Conservation (phyloP, 2,113 vertebrate genomes). For the Petrocephalus microphthalmus region DNA sequence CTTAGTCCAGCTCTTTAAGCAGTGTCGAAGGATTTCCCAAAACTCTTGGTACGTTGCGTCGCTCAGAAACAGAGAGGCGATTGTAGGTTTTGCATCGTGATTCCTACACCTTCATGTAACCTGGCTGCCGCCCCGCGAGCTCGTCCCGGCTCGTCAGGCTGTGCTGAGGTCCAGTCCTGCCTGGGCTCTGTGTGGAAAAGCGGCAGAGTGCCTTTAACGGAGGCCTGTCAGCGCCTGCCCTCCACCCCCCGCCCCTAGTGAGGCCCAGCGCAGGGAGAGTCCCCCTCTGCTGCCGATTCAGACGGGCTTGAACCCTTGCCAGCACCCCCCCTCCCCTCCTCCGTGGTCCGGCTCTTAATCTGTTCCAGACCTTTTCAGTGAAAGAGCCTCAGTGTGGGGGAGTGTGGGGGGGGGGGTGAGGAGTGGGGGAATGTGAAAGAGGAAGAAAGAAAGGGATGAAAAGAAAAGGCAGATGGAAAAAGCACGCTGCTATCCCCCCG, state of each 20-base stretch:
- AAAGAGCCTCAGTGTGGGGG: slow-evolving; percentile 78
- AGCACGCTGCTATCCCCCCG: slow-evolving; percentile 48
- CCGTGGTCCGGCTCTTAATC: slow-evolving; percentile 86
- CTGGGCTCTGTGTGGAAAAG: slow-evolving; percentile 44
- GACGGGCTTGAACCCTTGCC: slow-evolving; percentile 84
- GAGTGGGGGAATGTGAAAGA: slow-evolving; percentile 20
- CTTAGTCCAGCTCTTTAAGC: not conserved
- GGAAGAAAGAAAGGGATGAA: slow-evolving; percentile 27
- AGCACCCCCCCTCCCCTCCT: slow-evolving; percentile 87
- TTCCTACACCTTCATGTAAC: not conserved
- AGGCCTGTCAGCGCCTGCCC: slow-evolving; percentile 50
- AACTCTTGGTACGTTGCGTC: not conserved
- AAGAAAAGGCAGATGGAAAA: slow-evolving; percentile 51
- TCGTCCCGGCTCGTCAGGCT: not conserved
- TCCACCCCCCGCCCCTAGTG: slow-evolving; percentile 60
- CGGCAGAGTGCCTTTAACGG: slow-evolving; percentile 56
- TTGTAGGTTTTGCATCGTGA: not conserved
- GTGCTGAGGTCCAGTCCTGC: not conserved
- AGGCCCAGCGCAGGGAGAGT: slow-evolving; percentile 69
- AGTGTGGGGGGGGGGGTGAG: slow-evolving; percentile 45
- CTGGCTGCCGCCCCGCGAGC: not conserved
- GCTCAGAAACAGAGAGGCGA: not conserved
- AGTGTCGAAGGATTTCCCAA: not conserved
- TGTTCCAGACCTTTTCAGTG: slow-evolving; percentile 94
- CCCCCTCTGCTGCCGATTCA: slow-evolving; percentile 64